These are phyloP conservation scores for Stomatorhinus walkeri DNA, from an alignment of 2,797 vertebrate genomes.

Conservation along the genomic window DNA sequence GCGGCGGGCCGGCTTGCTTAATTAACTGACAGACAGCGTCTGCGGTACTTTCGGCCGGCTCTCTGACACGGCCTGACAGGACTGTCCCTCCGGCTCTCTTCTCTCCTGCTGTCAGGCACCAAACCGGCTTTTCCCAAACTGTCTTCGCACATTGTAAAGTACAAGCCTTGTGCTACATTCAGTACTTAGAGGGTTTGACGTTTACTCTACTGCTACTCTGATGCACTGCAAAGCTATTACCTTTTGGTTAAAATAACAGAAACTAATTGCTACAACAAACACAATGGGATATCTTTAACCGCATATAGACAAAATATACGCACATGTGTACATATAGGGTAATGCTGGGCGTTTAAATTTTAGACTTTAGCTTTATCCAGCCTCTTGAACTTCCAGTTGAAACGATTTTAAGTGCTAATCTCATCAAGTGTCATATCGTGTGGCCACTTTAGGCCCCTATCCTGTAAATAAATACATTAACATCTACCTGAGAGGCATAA, in stretches of 20 bases:
- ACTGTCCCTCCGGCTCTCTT: not conserved
- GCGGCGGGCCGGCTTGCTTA: slow-evolving; percentile 17
- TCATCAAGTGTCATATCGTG: not conserved
- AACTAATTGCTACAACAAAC: not conserved
- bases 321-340: not conserved
- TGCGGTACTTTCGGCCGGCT: not conserved
- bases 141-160: not conserved
- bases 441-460: not conserved
- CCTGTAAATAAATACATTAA: slow-evolving; percentile 14
- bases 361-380: not conserved
- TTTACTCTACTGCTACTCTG: not conserved
- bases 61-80: not conserved
- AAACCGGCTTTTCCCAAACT: slow-evolving; percentile 6
- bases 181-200: not conserved
- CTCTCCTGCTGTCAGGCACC: not conserved
- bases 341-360: not conserved
- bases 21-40: not conserved
- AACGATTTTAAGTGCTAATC: not conserved
- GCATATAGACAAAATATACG: not conserved
- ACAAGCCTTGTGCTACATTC: not conserved
- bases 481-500: slow-evolving; percentile 10
- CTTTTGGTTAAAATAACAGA: not conserved
- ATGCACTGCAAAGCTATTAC: not conserved
- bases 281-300: not conserved
- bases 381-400: not conserved